Evolutionary conservation across 1,140 invertebrate genomes (phyloP).

Genomic region (Whitmania pigra): DNA sequence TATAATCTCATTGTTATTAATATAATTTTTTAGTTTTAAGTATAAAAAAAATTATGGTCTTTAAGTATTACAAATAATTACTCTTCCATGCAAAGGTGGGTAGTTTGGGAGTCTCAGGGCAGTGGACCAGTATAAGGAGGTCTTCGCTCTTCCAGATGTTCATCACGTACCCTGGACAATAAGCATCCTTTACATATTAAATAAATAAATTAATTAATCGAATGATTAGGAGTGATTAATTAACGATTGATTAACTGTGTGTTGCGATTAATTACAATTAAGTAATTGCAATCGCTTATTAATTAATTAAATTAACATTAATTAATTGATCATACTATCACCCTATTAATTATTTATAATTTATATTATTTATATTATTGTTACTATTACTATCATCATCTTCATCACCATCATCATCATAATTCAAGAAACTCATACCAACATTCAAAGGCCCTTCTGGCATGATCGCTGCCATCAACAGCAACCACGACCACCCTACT

Average conservation of each 20-base stretch:
- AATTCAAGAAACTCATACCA: background rate
- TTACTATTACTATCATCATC: background rate
- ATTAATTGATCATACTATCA: no score
- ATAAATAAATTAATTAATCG: no score
- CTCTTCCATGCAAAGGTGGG: slow-evolving; percentile 23
- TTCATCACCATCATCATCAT: background rate
- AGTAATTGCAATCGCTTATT: no score
- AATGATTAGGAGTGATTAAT: no score
- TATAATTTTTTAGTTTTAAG: no score
- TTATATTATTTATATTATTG: no score
- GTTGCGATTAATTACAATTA: no score
- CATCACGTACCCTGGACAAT: slow-evolving; percentile 18
- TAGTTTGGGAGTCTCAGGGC: slow-evolving; percentile 20
- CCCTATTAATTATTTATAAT: no score
- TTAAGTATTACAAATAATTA: background rate
- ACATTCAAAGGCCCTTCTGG: slow-evolving; percentile 20
- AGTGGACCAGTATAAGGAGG: slow-evolving; percentile 17
- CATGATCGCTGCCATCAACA: slow-evolving; percentile 21
- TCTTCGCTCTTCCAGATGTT: slow-evolving; percentile 20
- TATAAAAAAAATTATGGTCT: background rate
- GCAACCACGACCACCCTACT: slow-evolving; percentile 19
- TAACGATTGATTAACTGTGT: no score
- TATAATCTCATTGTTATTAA: no score
- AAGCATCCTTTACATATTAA: no score
- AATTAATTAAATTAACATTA: no score